Conservation (phyloP, 2,113 vertebrate genomes). For the Pristiophorus japonicus region DNA sequence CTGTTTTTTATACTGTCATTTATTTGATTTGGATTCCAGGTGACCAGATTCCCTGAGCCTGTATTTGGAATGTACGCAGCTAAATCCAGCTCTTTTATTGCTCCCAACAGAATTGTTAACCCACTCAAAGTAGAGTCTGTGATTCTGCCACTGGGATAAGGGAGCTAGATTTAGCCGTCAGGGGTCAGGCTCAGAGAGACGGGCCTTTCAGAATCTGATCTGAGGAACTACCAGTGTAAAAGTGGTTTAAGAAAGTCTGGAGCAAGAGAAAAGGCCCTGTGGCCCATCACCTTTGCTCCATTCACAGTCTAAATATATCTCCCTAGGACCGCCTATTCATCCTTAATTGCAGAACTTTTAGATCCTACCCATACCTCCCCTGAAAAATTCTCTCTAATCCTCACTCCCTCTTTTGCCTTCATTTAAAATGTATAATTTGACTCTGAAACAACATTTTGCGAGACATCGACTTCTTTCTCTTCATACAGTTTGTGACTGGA, state of each 20-base stretch:
- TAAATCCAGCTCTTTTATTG: neutral
- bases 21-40: neutral
- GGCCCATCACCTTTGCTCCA: neutral
- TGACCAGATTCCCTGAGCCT: neutral
- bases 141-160: neutral
- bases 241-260: neutral
- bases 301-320: neutral
- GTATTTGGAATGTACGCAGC: neutral
- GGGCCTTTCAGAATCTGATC: neutral
- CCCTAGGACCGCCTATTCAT: neutral
- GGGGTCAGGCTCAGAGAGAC: neutral
- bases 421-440: neutral
- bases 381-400: neutral
- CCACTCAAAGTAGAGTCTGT: neutral
- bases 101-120: neutral
- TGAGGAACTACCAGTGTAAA: neutral
- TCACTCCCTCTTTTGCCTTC: neutral
- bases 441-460: neutral
- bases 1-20: neutral
- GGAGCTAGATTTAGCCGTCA: neutral
- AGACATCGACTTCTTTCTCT: neutral
- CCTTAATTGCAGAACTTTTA: too few relatives aligned
- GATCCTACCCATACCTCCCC: neutral
- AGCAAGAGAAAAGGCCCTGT: neutral
- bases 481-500: too few relatives aligned